Evolutionary conservation across 2,113 vertebrate species (phyloP), one percentile per base, ranked within the genome.

Genomic region (Odocoileus hemionus): DNA sequence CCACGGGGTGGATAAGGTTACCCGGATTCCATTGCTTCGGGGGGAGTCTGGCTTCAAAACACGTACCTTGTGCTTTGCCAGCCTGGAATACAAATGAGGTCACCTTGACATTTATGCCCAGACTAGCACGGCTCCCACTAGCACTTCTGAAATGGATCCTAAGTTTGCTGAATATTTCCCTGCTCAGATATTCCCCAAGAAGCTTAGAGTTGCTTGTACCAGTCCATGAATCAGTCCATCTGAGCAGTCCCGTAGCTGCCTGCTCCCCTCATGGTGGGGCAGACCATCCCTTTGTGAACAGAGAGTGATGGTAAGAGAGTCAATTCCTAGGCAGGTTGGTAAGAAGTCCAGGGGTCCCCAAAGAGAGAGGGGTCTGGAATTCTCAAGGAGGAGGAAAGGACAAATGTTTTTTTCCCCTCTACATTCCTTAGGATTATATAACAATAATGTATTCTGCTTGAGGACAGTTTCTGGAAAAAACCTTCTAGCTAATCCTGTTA

Each of bases 21-120:
- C 7, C 13, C 2, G 43, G 57, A 17, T 8, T 28, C 86, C 39
- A 1, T 7, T 78, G 52, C 39, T 74, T 6, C 2, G 2, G 4
- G 16, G 13, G 55, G 36, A 26, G 3, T 11, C 47, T 16, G 67
- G 33, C 70, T 74, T 28, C 36, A 2, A 21, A 6, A 8, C 30
- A 2, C 4, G 1, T 55, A 64, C 23, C 25, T 15, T 23, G 28
- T 6, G 7, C 64, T 39, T 47, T 4, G 0, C 45, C 28, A 16
- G 78, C 52, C 79, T 43, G 36, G 89, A 67, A 61, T 50, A 57
- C 79, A 47, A 17, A 96, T 39, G 55, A 89, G 45, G n/a, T 23
- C 52, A 17, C 2, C 1, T 0, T 80, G 89, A 33, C 58, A 55
- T 74, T 70, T 54, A 33, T 8, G n/a, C 57, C 28, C 21, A 7